Evolutionary conservation across 2,797 vertebrate species (phyloP).

Genomic region (Microcaecilia unicolor): DNA sequence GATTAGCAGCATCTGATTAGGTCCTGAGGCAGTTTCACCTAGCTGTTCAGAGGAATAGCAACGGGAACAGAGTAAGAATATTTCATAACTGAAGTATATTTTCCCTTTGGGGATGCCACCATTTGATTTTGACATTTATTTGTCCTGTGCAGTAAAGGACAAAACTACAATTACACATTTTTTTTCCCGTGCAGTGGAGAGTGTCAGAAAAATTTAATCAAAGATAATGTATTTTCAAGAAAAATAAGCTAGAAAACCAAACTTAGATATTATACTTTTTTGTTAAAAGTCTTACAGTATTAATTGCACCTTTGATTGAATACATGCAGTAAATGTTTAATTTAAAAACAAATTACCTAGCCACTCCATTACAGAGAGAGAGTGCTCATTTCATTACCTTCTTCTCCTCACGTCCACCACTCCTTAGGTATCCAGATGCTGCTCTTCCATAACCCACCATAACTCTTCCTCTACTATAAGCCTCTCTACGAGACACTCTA

Average conservation of each 20-base stretch:
- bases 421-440: too few relatives aligned
- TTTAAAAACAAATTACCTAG: constrained; percentile 10
- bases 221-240: constrained; percentile 35
- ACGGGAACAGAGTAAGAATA: constrained; percentile 42
- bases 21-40: constrained; percentile 64
- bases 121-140: constrained; percentile 76
- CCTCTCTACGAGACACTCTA: too few relatives aligned
- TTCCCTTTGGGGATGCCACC: constrained; percentile 51
- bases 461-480: too few relatives aligned
- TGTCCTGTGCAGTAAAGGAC: constrained; percentile 67
- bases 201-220: constrained; percentile 58
- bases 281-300: constrained; percentile 16
- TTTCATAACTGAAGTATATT: constrained; percentile 56
- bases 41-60: constrained; percentile 51
- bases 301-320: constrained; percentile 9
- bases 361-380: too few relatives aligned
- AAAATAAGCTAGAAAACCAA: constrained; percentile 31
- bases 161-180: constrained; percentile 58
- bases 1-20: constrained; percentile 61
- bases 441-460: too few relatives aligned
- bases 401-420: too few relatives aligned
- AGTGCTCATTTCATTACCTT: too few relatives aligned
- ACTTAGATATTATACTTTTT: constrained; percentile 26
- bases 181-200: constrained; percentile 35
- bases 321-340: neutral